These are phyloP conservation scores for Antheraea assamensis DNA, from an alignment of 2,888 invertebrate species.

Conservation along the genomic window DNA sequence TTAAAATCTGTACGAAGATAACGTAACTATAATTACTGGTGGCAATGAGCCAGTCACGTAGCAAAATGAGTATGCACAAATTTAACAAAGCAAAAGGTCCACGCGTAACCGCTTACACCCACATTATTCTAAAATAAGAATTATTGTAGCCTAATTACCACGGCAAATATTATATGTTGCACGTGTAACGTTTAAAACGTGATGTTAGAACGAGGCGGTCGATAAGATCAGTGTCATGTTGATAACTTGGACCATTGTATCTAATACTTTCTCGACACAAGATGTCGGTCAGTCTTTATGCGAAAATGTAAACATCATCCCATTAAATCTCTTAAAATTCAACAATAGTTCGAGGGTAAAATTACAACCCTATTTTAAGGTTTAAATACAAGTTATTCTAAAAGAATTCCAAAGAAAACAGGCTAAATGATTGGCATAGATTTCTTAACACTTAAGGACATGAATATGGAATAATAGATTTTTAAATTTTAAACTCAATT, in stretches of 20 bases:
- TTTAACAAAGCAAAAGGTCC: conserved; percentile 10
- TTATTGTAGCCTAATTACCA: conserved; percentile 39
- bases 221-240: conserved; percentile 33
- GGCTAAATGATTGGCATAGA: too few relatives aligned
- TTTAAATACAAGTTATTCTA: background rate
- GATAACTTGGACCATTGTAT: conserved; percentile 1
- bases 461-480: too few relatives aligned
- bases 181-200: conserved; percentile 54
- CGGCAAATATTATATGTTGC: conserved; percentile 31
- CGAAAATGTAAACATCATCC: conserved; percentile 6
- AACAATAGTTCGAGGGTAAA: background rate
- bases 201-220: conserved; percentile 36
- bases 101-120: conserved; percentile 18
- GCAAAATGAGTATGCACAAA: conserved; percentile 10
- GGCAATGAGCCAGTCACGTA: conserved; percentile 9
- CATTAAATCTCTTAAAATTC: conserved; percentile 4
- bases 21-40: background rate
- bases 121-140: conserved; percentile 28
- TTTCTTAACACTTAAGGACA: too few relatives aligned
- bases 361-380: background rate
- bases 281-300: background rate
- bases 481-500: too few relatives aligned
- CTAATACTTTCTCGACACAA: conserved; percentile 1
- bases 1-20: conserved; percentile 1
- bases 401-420: background rate